A percentile compares a stretch with the other conserved stretches of the same genome.
These are phyloP conservation scores for Amblyopsis rosae DNA, from an alignment of 2,113 vertebrate genomes.

Conservation along the genomic window DNA sequence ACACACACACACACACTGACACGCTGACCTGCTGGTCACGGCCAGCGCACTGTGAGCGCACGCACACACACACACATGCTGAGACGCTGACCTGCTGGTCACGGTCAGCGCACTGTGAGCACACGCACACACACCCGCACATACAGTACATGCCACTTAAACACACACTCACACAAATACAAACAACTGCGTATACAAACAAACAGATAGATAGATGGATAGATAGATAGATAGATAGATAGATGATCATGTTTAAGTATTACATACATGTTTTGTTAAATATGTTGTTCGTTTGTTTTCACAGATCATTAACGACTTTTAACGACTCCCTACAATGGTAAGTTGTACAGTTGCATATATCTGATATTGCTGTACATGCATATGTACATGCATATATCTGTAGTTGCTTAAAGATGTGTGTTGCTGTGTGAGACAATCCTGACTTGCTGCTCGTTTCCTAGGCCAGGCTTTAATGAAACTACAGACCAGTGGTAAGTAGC, in stretches of 20 bases:
- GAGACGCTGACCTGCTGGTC: constrained; percentile 86
- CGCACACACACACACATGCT: background rate
- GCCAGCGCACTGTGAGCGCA: constrained; percentile 88
- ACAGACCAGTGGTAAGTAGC: constrained; percentile 83
- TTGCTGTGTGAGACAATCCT: background rate
- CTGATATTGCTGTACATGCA: too few species aligned
- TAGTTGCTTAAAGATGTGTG: background rate
- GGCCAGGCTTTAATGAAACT: constrained; percentile 78
- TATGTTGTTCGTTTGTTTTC: constrained; percentile 29
- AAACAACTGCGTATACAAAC: background rate
- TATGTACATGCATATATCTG: constrained; percentile 7
- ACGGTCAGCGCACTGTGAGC: constrained; percentile 80
- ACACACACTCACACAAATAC: background rate
- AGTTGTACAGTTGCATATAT: constrained; percentile 29
- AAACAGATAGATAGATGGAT: background rate
- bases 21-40: constrained; percentile 87
- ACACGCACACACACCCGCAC: background rate
- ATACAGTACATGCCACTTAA: background rate
- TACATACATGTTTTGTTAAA: constrained; percentile 13
- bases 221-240: background rate
- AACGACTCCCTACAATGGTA: constrained; percentile 61
- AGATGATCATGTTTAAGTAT: background rate
- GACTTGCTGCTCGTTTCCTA: constrained; percentile 43
- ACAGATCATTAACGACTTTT: constrained; percentile 43
- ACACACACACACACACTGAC: background rate